Base-by-base conservation (phyloP, 1,140 invertebrate genomes). In the Doryteuthis pealeii region DNA sequence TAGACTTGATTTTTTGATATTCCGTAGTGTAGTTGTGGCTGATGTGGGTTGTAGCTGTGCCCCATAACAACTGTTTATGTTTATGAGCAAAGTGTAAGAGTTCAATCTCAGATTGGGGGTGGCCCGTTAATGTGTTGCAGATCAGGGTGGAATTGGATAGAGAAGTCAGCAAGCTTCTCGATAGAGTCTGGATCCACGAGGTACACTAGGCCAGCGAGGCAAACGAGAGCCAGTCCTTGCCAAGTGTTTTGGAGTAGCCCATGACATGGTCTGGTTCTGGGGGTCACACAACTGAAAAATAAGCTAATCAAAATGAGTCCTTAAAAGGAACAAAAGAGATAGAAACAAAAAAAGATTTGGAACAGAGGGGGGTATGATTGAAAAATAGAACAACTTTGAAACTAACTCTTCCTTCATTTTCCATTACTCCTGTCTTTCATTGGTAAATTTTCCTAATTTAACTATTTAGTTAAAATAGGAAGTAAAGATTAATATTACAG, bases 51-150 rank as follows among this genome's bases (percentile, higher is more conserved):
- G 35, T 40, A 40, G 3, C 35, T 5, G 35, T 40, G 35, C 35
- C 35, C 35, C 10, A 10, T 40, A 40, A 5, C 3, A 40, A 40
- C 10, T 3, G 4, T 10, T 5, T 40, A 10, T n/a, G n/a, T n/a
- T 40, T 40, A 40, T 40, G 35, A 40, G n/a, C n/a, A n/a, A n/a
- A n/a, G n/a, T n/a, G n/a, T n/a, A 5, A 40, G 35, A 10, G 35
- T 40, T 40, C 35, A 3, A 40, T 40, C 54, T 62, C 54, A 78
- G 5, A 75, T 69, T 15, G 95, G 94, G 43, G 95, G 95, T 28
- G 94, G 94, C 77, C 95, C 94, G 66, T 92, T 91, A 10, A 95
- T 91, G 80, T 96, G 96, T 68, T 93, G 91, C 74, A 96, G 87
- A 82, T 96, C 94, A 2, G 94, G 94, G 4, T 93, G 92, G 30